Base-by-base conservation (phyloP, 2,888 invertebrate species). In the Cryptus armator region DNA sequence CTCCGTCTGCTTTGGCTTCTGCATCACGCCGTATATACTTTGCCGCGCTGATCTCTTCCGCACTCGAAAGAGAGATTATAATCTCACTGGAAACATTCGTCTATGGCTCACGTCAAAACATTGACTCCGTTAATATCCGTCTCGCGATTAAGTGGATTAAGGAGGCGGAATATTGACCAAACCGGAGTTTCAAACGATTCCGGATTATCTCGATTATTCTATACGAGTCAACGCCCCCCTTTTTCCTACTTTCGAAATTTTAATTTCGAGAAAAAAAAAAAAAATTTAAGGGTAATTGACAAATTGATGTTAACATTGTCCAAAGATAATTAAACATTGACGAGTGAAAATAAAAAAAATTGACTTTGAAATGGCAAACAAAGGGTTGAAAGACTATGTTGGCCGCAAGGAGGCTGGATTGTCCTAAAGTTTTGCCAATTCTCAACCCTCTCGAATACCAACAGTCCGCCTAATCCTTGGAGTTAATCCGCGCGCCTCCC, bases 381-480 rank as follows among this genome's bases (percentile, higher is more conserved):
- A 19, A 43, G 24, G 24, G n/a, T 56, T 10, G 68, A 70, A 46
- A 59, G n/a, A 51, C 24, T n/a, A n/a, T 6, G 46, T 48, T n/a
- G 59, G 37, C 19, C 29, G 32, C n/a, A n/a, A 59, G 79, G 53
- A 59, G 46, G 59, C 46, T 53, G 84, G 87, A 87, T 87, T 87
- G 86, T 87, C 87, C 86, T 14, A 16, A 88, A 88, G 88, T 88
- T 88, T 86, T 86, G 88, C 87, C 88, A 86, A 90, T 90, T 90
- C 84, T 59, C 79, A 84, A 84, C 80, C 71, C 75, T 85, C 68
- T 75, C 80, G 85, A 88, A 87, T 87, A 83, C 77, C 89, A 90
- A 90, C 90, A 90, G 78, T 86, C 87, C 90, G 88, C 90, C 90
- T 90, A 88, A 87, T 88, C 81, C 81, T 16, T 48, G 37, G 48